Conservation (phyloP, 2,888 invertebrate species). For the Hyles lineata region DNA sequence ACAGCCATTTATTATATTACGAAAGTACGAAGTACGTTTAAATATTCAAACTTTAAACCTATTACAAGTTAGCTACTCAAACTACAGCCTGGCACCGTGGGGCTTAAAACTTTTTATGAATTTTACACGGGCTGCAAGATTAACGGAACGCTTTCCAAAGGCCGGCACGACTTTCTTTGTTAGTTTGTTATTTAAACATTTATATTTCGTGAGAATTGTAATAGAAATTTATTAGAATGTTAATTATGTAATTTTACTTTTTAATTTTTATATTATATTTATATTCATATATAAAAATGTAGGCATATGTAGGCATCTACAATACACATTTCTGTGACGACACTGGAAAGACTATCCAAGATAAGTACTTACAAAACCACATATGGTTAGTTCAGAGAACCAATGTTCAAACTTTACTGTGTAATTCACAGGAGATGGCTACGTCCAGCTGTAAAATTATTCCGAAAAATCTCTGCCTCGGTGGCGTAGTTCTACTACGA, state of each 20-base stretch:
- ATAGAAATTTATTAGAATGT: neutral
- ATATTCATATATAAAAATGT: too few species aligned
- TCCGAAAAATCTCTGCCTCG: too few species aligned
- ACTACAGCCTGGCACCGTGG: constrained; percentile 37
- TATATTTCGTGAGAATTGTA: constrained; percentile 11
- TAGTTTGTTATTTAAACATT: constrained; percentile 69
- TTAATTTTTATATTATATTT: too few species aligned
- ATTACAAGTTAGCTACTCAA: constrained; percentile 67
- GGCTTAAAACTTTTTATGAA: constrained; percentile 78
- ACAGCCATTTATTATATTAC: constrained; percentile 36
- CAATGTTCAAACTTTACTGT: too few species aligned
- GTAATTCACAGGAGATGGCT: too few species aligned
- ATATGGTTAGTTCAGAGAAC: too few species aligned
- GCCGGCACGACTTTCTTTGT: constrained; percentile 56
- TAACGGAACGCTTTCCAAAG: constrained; percentile 53
- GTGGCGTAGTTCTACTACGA: too few species aligned
- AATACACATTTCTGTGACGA: too few species aligned
- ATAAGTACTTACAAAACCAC: too few species aligned
- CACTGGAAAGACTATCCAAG: too few species aligned
- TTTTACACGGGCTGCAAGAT: constrained; percentile 69
- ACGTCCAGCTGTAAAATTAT: too few species aligned
- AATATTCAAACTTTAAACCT: constrained; percentile 73
- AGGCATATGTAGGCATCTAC: too few species aligned
- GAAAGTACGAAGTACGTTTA: constrained; percentile 41
- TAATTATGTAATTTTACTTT: neutral